These are phyloP conservation scores for Cephus pygmeus DNA, from an alignment of 2,888 invertebrate genomes.

Conservation along the genomic window DNA sequence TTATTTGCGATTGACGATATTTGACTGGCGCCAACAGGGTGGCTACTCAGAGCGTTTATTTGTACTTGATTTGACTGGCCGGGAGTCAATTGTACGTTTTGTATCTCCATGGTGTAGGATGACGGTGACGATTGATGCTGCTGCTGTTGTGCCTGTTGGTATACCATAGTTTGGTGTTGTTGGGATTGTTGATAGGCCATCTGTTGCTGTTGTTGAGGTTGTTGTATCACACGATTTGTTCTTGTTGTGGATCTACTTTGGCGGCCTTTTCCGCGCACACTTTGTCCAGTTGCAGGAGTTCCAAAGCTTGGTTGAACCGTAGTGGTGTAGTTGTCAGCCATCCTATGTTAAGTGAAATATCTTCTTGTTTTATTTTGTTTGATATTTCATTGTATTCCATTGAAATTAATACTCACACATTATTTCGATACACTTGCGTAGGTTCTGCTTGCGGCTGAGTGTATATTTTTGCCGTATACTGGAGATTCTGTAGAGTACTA, in stretches of 20 bases:
- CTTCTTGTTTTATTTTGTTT: not conserved
- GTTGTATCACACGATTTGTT: slow-evolving; percentile 52
- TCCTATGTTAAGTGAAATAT: not conserved
- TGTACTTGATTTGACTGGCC: slow-evolving; percentile 42
- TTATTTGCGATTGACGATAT: slow-evolving; percentile 36
- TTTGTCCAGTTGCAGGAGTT: slow-evolving; percentile 29
- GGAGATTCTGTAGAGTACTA: slow-evolving; percentile 58
- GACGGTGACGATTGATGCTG: slow-evolving; percentile 41
- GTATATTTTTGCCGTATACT: slow-evolving; percentile 62
- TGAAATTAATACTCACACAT: slow-evolving; percentile 44
- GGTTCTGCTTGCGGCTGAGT: slow-evolving; percentile 51
- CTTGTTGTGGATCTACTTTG: slow-evolving; percentile 44
- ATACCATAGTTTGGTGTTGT: slow-evolving; percentile 47
- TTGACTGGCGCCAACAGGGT: slow-evolving; percentile 30
- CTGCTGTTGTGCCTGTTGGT: slow-evolving; percentile 41
- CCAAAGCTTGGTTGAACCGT: slow-evolving; percentile 43
- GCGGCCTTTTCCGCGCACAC: slow-evolving; percentile 46
- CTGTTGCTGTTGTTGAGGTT: slow-evolving; percentile 56
- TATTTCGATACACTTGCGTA: slow-evolving; percentile 50
- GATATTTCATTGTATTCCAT: slow-evolving; percentile 1
- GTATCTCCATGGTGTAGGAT: slow-evolving; percentile 54
- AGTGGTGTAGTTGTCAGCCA: slow-evolving; percentile 41
- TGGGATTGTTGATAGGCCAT: slow-evolving; percentile 45
- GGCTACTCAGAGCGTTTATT: slow-evolving; percentile 29
- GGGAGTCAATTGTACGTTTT: slow-evolving; percentile 46